These are phyloP conservation scores for Ashinkailepas kermadecensis DNA, from an alignment of 2,888 invertebrate species.

Conservation along the genomic window DNA sequence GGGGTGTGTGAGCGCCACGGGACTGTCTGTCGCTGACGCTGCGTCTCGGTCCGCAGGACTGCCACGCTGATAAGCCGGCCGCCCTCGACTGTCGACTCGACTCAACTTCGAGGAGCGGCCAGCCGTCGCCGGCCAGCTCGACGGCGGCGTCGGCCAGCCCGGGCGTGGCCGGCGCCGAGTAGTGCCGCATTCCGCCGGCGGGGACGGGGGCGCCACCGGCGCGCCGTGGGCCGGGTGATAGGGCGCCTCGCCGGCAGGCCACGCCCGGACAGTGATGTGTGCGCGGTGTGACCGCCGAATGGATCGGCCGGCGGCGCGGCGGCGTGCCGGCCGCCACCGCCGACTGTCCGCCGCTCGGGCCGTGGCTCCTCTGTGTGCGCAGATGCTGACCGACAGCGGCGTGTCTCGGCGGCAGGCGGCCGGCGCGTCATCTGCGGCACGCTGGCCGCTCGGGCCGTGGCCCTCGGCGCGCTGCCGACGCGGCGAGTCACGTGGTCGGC, in stretches of 20 bases:
- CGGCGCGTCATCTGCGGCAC: background rate
- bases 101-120: background rate
- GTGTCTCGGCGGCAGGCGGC: background rate
- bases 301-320: background rate
- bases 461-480: no score
- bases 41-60: background rate
- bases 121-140: background rate
- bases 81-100: background rate
- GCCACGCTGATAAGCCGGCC: background rate
- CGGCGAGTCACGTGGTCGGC: no score
- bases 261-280: no score
- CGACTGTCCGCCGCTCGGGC: background rate
- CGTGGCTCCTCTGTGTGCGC: background rate
- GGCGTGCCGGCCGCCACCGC: background rate
- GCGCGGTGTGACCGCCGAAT: no score
- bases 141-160: background rate
- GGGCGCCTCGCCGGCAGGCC: background rate
- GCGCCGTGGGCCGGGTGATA: background rate
- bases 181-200: conserved; percentile 16
- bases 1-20: background rate
- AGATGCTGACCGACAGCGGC: background rate
- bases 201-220: background rate
- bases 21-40: background rate
- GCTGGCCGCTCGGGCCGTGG: background rate
- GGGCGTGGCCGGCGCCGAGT: background rate